A percentile compares a stretch with the other conserved stretches of the same genome.
Conservation (phyloP, 2,113 vertebrate genomes). For the Asarcornis scutulata region DNA sequence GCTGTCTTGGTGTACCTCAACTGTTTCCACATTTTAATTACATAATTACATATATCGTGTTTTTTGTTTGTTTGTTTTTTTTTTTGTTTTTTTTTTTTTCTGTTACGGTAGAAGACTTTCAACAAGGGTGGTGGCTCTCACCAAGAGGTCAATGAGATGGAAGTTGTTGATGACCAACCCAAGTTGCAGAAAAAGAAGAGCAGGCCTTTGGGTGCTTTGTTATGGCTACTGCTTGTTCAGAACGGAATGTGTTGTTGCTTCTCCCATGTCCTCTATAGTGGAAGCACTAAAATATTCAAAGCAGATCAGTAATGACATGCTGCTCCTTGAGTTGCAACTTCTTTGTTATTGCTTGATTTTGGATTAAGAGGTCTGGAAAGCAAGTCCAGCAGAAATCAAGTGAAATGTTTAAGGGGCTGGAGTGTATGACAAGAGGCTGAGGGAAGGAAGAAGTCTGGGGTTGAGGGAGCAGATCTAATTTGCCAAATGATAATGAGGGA, state of each 20-base stretch:
- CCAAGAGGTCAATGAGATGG: fast-evolving
- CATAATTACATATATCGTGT: no score
- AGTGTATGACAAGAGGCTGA: background rate
- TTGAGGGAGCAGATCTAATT: background rate
- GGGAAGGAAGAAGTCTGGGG: background rate
- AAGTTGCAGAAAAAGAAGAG: background rate
- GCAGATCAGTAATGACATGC: background rate
- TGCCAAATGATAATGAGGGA: background rate
- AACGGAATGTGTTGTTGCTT: background rate
- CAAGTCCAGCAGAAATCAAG: background rate
- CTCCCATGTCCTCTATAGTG: background rate
- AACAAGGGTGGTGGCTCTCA: background rate
- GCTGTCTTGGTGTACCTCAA: background rate
- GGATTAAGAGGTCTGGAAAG: background rate
- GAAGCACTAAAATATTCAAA: background rate
- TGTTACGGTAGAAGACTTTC: background rate
- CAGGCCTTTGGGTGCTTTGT: background rate
- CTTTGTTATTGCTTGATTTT: background rate
- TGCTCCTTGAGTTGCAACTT: background rate
- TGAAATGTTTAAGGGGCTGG: background rate
- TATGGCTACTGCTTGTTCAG: background rate
- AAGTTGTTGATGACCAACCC: background rate
- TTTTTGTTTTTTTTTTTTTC: background rate
- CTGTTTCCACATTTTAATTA: background rate
- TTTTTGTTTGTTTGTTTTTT: no score